These are phyloP conservation scores for Astreopora myriophthalma DNA, from an alignment of 64 coral and sea anemone species.

Conservation along the genomic window DNA sequence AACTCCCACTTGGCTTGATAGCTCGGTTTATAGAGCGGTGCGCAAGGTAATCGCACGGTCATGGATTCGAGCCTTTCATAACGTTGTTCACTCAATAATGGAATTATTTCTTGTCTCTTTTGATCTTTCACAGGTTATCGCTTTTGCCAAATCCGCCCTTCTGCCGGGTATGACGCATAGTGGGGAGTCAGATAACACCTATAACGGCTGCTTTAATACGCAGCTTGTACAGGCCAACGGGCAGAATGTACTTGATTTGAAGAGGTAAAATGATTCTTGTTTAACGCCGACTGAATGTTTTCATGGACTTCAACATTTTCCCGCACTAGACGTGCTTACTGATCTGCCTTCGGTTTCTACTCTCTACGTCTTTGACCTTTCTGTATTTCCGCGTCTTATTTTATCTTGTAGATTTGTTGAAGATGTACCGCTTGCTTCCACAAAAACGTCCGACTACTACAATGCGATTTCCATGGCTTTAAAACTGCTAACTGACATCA, in stretches of 20 bases:
- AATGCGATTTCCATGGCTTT: conserved; percentile 75
- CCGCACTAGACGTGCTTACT: background rate
- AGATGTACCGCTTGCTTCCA: conserved; percentile 77
- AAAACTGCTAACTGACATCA: conserved; percentile 66
- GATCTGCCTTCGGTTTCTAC: too few species aligned
- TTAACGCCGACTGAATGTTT: too few species aligned
- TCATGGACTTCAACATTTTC: background rate
- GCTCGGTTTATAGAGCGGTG: too few species aligned
- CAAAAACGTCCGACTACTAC: conserved; percentile 74
- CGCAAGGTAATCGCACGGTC: too few species aligned
- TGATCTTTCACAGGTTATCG: conserved; percentile 69
- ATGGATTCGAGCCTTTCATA: too few species aligned
- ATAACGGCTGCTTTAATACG: conserved; percentile 82
- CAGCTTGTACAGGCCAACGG: conserved; percentile 75
- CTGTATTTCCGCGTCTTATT: background rate
- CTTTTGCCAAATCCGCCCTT: conserved; percentile 73
- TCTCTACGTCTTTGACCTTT: too few species aligned
- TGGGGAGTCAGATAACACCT: conserved; percentile 72
- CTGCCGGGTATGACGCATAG: conserved; percentile 82
- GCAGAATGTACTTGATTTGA: conserved; percentile 67
- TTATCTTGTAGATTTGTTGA: conserved; percentile 55
- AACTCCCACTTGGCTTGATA: too few species aligned
- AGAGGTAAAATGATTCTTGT: background rate
- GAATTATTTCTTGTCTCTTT: too few species aligned
- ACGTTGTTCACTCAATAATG: too few species aligned